Percentiles rank a stretch among this genome's conserved stretches.
phyloP scores from a whole-genome alignment of 2,797 vertebrate genomes.

The Chlorospingus flavigularis region DNA sequence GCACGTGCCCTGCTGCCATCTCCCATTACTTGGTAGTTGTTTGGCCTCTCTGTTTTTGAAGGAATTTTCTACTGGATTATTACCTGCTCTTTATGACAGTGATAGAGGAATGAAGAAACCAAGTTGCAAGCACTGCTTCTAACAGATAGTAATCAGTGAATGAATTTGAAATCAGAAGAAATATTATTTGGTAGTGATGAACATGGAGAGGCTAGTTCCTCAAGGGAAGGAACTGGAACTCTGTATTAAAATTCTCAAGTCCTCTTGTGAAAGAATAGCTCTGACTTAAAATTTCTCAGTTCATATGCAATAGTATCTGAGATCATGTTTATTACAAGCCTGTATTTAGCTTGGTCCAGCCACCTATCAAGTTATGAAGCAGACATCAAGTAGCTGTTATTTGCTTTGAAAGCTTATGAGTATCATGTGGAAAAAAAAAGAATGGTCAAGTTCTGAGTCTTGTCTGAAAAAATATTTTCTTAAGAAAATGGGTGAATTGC shows the following conservation, averaged over 20 bases:
- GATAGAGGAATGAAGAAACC: neutral
- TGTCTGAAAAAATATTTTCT: slow-evolving; percentile 66
- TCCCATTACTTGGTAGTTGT: neutral
- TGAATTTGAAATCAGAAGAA: neutral
- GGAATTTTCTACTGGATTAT: neutral
- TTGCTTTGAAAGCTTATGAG: slow-evolving; percentile 26
- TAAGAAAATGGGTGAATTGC: slow-evolving; percentile 49
- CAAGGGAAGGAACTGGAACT: neutral
- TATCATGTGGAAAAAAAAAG: neutral
- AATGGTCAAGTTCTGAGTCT: slow-evolving; percentile 8
- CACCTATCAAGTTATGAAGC: slow-evolving; percentile 11
- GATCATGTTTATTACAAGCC: slow-evolving; percentile 12
- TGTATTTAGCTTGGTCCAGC: slow-evolving; percentile 5
- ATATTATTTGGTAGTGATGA: neutral
- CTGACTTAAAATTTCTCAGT: neutral
- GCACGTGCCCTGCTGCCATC: neutral
- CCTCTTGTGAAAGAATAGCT: neutral
- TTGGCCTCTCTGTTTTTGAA: neutral
- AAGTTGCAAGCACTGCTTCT: neutral
- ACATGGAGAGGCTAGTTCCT: neutral
- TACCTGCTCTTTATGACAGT: neutral
- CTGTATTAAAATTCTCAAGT: neutral
- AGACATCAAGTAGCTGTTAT: slow-evolving; percentile 25
- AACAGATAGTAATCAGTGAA: neutral
- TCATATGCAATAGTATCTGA: neutral